A percentile compares a stretch with the other conserved stretches of the same genome.
These are phyloP conservation scores for Malurus alboscapulatus DNA, from an alignment of 2,113 vertebrate species.

Conservation along the genomic window DNA sequence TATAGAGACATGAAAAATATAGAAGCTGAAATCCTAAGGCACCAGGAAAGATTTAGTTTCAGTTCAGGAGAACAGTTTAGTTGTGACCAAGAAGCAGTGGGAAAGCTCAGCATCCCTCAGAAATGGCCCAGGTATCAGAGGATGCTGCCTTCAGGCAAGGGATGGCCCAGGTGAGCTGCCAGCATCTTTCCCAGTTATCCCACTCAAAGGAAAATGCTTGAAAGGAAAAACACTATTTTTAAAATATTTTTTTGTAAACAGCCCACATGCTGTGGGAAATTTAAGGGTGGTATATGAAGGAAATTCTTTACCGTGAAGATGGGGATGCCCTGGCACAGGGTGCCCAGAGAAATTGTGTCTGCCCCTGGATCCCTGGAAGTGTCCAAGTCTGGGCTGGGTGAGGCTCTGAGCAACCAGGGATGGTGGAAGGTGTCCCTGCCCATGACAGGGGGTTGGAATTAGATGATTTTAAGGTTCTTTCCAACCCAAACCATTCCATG, in stretches of 20 bases:
- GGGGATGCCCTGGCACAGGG: not conserved
- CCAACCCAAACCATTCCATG: not conserved
- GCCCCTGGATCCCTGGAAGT: not conserved
- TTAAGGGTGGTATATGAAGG: not conserved
- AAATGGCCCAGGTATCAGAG: not conserved
- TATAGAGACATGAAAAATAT: no score
- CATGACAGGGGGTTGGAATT: not conserved
- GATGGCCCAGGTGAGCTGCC: not conserved
- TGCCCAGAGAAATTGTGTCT: not conserved
- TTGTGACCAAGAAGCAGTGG: not conserved
- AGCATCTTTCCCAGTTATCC: not conserved
- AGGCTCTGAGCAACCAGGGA: not conserved
- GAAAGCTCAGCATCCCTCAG: not conserved
- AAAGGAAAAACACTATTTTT: not conserved
- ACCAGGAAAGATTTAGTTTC: not conserved
- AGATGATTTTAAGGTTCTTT: not conserved
- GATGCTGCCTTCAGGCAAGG: not conserved
- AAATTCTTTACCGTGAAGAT: not conserved
- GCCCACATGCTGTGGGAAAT: not conserved
- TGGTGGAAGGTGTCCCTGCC: not conserved
- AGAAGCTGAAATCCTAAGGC: no score
- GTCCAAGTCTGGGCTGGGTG: not conserved
- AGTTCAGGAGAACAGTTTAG: not conserved
- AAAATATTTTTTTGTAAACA: not conserved
- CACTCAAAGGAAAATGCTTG: not conserved